Evolutionary conservation across 2,113 vertebrate genomes (phyloP).

Genomic region (Dascyllus trimaculatus): DNA sequence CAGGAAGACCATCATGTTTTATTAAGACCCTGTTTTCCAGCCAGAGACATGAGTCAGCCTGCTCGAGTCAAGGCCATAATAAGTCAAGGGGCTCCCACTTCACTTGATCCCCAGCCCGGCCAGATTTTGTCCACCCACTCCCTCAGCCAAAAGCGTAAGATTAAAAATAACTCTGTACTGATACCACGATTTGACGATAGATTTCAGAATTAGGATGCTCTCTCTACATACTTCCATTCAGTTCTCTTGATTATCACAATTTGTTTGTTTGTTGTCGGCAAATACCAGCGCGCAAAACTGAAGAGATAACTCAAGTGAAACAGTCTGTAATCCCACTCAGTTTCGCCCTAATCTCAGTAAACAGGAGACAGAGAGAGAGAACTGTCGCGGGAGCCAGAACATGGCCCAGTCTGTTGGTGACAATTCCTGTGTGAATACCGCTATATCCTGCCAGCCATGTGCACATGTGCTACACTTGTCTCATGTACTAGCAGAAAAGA

Average conservation of each 20-base stretch:
- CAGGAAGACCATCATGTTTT: conserved; percentile 62
- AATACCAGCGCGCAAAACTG: conserved; percentile 12
- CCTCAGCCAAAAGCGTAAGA: conserved; percentile 33
- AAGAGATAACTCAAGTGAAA: conserved; percentile 37
- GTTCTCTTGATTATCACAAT: neutral
- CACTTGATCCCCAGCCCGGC: conserved; percentile 24
- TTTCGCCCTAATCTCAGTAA: conserved; percentile 66
- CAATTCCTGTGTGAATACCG: conserved; percentile 72
- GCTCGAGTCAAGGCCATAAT: conserved; percentile 36
- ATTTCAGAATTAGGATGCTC: conserved; percentile 12
- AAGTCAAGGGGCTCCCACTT: conserved; percentile 56
- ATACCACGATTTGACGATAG: conserved; percentile 1
- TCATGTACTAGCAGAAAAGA: conserved; percentile 67
- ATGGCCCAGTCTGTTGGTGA: conserved; percentile 65
- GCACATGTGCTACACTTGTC: conserved; percentile 62
- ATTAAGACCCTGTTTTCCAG: conserved; percentile 71
- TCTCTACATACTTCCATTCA: neutral
- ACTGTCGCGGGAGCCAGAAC: conserved; percentile 68
- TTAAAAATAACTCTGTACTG: conserved; percentile 24
- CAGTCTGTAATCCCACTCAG: conserved; percentile 58
- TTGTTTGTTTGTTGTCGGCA: conserved; percentile 19
- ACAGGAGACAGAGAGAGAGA: conserved; percentile 49
- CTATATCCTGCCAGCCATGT: conserved; percentile 56
- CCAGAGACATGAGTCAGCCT: conserved; percentile 66
- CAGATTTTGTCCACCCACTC: conserved; percentile 35